Conservation (phyloP, 2,797 vertebrate species). For the Gobio occitaniae region DNA sequence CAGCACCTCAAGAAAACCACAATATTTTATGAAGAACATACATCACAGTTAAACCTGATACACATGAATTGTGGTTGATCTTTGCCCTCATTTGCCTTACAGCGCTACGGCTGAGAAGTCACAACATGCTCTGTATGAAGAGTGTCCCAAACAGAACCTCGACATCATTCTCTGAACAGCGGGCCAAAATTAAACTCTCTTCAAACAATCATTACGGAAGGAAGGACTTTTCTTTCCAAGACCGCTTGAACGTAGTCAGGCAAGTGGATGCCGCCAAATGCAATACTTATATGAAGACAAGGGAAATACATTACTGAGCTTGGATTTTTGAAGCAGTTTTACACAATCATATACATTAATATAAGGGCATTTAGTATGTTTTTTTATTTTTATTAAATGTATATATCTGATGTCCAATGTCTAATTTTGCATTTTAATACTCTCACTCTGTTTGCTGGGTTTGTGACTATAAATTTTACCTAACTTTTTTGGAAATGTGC, state of each 20-base stretch:
- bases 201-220: not conserved
- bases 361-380: not conserved
- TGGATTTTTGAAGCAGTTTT: not conserved
- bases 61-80: conserved; percentile 15
- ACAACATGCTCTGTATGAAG: conserved; percentile 34
- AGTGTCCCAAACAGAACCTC: conserved; percentile 14
- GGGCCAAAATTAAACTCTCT: conserved; percentile 13
- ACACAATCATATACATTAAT: not conserved
- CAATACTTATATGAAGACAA: not conserved
- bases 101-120: conserved; percentile 51
- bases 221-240: conserved; percentile 2
- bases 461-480: not conserved
- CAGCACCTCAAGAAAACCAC: not conserved
- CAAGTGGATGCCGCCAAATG: not conserved
- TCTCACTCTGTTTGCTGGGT: not conserved
- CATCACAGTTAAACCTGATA: conserved; percentile 11
- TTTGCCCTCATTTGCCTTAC: conserved; percentile 18
- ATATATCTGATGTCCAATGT: not conserved
- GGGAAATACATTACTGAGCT: not conserved
- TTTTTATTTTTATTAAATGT: not conserved
- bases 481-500: not conserved
- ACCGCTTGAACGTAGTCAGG: not conserved
- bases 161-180: not conserved
- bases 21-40: conserved; percentile 1
- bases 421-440: not conserved